Conservation (phyloP, 2,113 vertebrate species). For the Chitala chitala region DNA sequence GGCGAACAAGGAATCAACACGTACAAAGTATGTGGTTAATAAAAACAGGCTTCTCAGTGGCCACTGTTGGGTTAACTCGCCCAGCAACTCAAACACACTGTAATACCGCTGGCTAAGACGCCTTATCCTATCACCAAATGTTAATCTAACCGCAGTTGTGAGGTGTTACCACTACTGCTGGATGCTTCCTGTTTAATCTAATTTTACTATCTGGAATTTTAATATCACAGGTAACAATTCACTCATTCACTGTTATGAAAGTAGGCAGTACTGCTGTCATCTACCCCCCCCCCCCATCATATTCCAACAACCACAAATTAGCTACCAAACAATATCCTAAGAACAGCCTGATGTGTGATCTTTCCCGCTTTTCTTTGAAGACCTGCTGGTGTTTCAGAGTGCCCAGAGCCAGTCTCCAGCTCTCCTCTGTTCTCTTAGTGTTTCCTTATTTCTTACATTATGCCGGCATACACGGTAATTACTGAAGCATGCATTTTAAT, state of each 20-base stretch:
- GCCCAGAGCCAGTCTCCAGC: neutral
- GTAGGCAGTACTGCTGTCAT: neutral
- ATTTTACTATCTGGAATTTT: no score
- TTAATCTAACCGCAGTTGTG: neutral
- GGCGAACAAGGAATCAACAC: neutral
- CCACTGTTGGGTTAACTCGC: neutral
- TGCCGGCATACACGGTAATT: neutral
- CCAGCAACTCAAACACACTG: neutral
- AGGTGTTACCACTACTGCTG: neutral
- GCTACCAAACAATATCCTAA: neutral
- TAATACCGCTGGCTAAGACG: neutral
- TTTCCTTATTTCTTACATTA: neutral
- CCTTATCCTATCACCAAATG: no score
- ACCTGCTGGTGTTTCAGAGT: neutral
- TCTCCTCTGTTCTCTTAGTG: neutral
- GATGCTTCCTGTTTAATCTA: neutral
- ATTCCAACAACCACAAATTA: neutral
- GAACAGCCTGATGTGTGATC: no score
- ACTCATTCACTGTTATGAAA: neutral
- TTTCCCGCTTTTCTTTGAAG: slow-evolving; percentile 4
- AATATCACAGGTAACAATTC: neutral
- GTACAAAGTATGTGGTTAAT: neutral
- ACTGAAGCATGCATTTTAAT: neutral
- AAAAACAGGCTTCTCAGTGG: neutral
- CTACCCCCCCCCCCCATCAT: neutral